These are phyloP conservation scores for Peromyscus eremicus DNA, from an alignment of 2,797 vertebrate species.

Conservation along the genomic window DNA sequence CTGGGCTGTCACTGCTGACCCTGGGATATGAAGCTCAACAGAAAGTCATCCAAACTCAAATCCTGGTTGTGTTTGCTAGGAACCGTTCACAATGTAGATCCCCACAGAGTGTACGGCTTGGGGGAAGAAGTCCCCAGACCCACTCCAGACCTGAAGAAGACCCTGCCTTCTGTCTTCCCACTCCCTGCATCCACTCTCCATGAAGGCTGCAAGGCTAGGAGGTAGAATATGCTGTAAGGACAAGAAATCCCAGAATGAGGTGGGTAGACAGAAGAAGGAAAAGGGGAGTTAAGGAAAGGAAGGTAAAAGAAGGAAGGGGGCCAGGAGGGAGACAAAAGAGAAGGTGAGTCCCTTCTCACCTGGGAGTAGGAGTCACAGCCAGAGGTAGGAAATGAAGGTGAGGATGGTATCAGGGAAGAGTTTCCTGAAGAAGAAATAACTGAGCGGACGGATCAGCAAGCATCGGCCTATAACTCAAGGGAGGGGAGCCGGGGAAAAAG, in stretches of 20 bases:
- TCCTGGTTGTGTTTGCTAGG: background rate
- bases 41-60: constrained; percentile 8
- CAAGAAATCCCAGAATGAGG: background rate
- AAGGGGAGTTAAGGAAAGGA: accelerated
- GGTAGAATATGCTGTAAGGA: background rate
- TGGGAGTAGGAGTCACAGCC: background rate
- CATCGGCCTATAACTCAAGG: background rate
- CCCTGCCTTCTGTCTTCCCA: background rate
- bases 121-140: background rate
- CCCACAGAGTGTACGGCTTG: background rate
- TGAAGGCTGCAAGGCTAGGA: background rate
- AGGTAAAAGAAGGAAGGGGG: background rate
- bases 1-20: background rate
- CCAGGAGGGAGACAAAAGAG: too few relatives aligned
- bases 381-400: background rate
- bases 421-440: background rate
- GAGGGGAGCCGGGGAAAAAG: background rate
- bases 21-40: background rate
- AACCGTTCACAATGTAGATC: background rate
- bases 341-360: background rate
- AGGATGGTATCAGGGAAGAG: background rate
- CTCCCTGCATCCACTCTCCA: background rate
- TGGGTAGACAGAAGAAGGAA: background rate
- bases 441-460: background rate
- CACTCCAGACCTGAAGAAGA: background rate